phyloP scores from a whole-genome alignment of 2,113 vertebrate species.

The Psittacara wagleri region DNA sequence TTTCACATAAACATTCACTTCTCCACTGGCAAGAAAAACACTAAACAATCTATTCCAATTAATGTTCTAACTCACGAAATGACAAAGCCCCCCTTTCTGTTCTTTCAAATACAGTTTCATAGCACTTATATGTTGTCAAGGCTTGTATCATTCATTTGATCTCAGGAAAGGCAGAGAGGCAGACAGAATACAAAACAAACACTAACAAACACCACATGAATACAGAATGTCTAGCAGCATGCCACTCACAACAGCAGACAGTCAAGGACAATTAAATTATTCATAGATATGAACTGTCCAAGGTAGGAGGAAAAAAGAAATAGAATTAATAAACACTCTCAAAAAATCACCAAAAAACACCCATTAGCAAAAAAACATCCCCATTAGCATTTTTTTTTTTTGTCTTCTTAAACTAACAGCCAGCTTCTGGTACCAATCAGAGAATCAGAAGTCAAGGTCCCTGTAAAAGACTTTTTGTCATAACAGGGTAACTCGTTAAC shows the following conservation, averaged over 20 bases:
- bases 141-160: slow-evolving; percentile 25
- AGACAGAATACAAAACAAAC: slow-evolving; percentile 45
- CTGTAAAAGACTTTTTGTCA: background rate
- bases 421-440: background rate
- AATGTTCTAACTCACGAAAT: slow-evolving; percentile 29
- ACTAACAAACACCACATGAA: slow-evolving; percentile 24
- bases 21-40: background rate
- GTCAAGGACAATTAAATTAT: slow-evolving; percentile 58
- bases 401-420: background rate
- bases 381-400: background rate
- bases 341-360: background rate
- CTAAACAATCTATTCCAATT: slow-evolving; percentile 38
- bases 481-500: background rate
- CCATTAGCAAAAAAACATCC: background rate
- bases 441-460: slow-evolving; percentile 13
- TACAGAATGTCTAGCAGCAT: background rate
- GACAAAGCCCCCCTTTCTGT: slow-evolving; percentile 6
- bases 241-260: slow-evolving; percentile 16
- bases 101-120: slow-evolving; percentile 26
- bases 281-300: slow-evolving; percentile 53
- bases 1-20: background rate
- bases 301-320: slow-evolving; percentile 6
- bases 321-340: background rate
- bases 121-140: slow-evolving; percentile 40
- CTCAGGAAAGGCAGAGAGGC: background rate